Evolutionary conservation across 1,140 invertebrate genomes (phyloP).

Genomic region (Zophobas atratus): DNA sequence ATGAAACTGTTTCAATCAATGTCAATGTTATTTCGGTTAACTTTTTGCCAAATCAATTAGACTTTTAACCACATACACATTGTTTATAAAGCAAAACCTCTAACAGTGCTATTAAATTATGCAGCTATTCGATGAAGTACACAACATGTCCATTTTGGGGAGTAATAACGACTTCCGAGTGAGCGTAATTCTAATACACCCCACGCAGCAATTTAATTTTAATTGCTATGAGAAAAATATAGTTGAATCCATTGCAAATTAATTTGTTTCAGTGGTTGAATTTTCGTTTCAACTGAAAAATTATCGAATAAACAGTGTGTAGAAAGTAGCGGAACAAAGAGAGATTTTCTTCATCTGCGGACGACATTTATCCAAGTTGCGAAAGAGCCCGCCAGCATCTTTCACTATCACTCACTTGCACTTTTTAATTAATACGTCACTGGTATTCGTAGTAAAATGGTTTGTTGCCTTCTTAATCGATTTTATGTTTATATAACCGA

Average conservation of each 20-base stretch:
- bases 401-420: slow-evolving; percentile 41
- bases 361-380: slow-evolving; percentile 36
- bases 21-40: slow-evolving; percentile 23
- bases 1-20: background rate
- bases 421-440: slow-evolving; percentile 42
- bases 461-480: slow-evolving; percentile 20
- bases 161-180: slow-evolving; percentile 29
- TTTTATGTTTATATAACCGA: slow-evolving; percentile 35
- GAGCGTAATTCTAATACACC: slow-evolving; percentile 5
- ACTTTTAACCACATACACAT: too few species aligned
- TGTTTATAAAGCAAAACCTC: background rate
- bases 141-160: slow-evolving; percentile 1
- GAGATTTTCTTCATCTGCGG: slow-evolving; percentile 40
- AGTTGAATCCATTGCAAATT: background rate
- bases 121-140: slow-evolving; percentile 20
- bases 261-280: slow-evolving; percentile 10
- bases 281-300: background rate
- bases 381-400: slow-evolving; percentile 38
- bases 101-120: slow-evolving; percentile 10
- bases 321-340: slow-evolving; percentile 40
- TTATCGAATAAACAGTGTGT: slow-evolving; percentile 32
- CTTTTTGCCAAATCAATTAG: background rate
- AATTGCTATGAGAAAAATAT: background rate
- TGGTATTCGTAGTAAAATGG: slow-evolving; percentile 36
- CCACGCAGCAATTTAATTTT: background rate